Base-by-base conservation (phyloP, 2,113 vertebrate genomes). In the Calonectris borealis region DNA sequence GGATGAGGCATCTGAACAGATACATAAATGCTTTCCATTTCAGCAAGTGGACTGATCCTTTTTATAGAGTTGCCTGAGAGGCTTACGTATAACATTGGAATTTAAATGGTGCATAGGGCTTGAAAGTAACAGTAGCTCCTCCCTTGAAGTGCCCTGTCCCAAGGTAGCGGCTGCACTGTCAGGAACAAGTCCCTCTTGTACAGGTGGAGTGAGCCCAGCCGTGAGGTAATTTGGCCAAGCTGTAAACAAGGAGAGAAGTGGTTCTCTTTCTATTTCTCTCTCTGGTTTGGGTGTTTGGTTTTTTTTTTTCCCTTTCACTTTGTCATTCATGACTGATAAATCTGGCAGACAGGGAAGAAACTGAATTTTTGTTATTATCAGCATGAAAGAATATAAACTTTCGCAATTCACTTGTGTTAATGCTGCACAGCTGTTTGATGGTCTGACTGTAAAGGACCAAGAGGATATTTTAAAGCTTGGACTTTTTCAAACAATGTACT, bases 401-500 rank as follows among this genome's bases (percentile, higher is more conserved):
- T 76, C 0, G 12, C 77, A 96, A 91, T 58, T 64, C 48, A 16
- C 44, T 88, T 54, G 64, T 64, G 86, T 82, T 96, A 90, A 96
- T 89, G 68, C 52, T 48, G 78, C 2, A 2, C 96, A 97, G 96
- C 96, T 97, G 97, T 86, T 87, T 42, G 80, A 71, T 49, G 44
- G 79, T 93, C 73, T 88, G 81, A 65, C 96, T 92, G 83, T 86
- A 91, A 92, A 91, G 71, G 65, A 93, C 36, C 69, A 83, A 72
- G 72, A 82, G 89, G 91, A 95, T 88, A 92, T 96, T 97, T 96
- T 80, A 84, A 86, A 86, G 58, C 83, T 54, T 78, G 94, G 84
- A 83, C 82, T 93, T 86, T 88, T 91, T 65, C 81, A 91, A 58
- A 95, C 91, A 94, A 94, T 96, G 44, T 46, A 13, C 57, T 75